A percentile compares a stretch with the other conserved stretches of the same genome.
Conservation (phyloP, 1,140 invertebrate genomes). For the Drosophila tsacasi region DNA sequence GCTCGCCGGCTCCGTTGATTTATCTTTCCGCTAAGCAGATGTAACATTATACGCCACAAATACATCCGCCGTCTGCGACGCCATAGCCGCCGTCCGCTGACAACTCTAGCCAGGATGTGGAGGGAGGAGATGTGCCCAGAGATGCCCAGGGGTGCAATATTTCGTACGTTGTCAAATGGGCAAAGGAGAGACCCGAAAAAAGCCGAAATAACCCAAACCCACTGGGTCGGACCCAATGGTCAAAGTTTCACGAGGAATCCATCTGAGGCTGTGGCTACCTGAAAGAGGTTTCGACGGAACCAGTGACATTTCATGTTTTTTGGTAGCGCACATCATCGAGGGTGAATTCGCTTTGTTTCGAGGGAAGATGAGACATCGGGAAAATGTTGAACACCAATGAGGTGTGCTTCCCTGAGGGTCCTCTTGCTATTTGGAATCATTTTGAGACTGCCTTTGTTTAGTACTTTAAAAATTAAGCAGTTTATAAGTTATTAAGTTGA, state of each 20-base stretch:
- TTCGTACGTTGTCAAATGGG: slow-evolving; percentile 81
- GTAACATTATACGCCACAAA: slow-evolving; percentile 84
- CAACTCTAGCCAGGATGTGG: slow-evolving; percentile 61
- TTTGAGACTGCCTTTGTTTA: not conserved
- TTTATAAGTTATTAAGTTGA: too few relatives aligned
- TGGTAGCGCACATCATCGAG: not conserved
- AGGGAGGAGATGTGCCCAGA: slow-evolving; percentile 12
- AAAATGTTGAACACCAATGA: slow-evolving; percentile 8
- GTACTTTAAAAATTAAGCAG: not conserved
- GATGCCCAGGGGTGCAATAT: slow-evolving; percentile 79
- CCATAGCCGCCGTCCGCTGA: slow-evolving; percentile 53
- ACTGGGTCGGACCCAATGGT: slow-evolving; percentile 38
- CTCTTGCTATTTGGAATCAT: not conserved
- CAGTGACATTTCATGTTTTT: slow-evolving; percentile 46
- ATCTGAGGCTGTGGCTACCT: slow-evolving; percentile 47
- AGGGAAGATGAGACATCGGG: slow-evolving; percentile 8
- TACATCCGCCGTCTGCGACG: slow-evolving; percentile 65
- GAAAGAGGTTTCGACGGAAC: slow-evolving; percentile 28
- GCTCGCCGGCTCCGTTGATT: slow-evolving; percentile 72
- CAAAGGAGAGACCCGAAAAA: slow-evolving; percentile 53
- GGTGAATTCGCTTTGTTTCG: slow-evolving; percentile 8
- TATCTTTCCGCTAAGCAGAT: slow-evolving; percentile 84
- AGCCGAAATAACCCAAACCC: slow-evolving; percentile 14
- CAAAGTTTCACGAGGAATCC: slow-evolving; percentile 41
- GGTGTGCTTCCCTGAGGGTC: not conserved